A percentile compares a stretch with the other conserved stretches of the same genome.
phyloP scores from a whole-genome alignment of 2,113 vertebrate species.

The Cyanistes caeruleus region DNA sequence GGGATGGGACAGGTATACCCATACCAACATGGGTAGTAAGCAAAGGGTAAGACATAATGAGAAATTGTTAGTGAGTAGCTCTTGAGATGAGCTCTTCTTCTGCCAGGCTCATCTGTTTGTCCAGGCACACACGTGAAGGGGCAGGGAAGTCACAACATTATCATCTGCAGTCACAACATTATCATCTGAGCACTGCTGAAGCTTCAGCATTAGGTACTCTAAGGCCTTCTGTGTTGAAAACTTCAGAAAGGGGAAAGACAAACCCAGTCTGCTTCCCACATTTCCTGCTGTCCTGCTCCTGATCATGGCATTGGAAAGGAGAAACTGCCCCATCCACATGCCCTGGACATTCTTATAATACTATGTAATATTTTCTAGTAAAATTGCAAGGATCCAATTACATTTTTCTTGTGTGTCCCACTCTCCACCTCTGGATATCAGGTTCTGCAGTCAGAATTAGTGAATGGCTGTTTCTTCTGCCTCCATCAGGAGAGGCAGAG shows the following conservation, averaged over 20 bases:
- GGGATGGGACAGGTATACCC: not conserved
- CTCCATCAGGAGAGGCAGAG: not conserved
- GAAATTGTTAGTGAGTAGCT: not conserved
- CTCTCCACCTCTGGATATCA: not conserved
- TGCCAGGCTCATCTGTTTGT: not conserved
- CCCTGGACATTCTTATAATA: fast-evolving
- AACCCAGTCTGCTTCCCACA: not conserved
- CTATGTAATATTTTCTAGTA: not conserved
- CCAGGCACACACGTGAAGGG: fast-evolving
- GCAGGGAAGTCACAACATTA: not conserved
- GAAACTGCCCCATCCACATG: not conserved
- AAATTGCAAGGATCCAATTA: not conserved
- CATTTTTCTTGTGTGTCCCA: not conserved
- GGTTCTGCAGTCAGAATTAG: not conserved
- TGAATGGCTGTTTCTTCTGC: not conserved
- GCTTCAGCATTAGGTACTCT: not conserved
- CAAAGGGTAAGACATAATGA: not conserved
- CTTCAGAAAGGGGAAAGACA: not conserved
- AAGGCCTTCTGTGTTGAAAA: not conserved
- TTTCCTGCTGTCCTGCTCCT: not conserved
- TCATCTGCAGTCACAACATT: not conserved
- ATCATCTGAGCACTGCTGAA: not conserved
- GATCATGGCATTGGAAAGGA: not conserved
- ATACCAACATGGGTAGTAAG: not conserved
- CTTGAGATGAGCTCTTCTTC: not conserved